These are phyloP conservation scores for Synergus laeviventris DNA, from an alignment of 2,888 invertebrate species.

Conservation along the genomic window DNA sequence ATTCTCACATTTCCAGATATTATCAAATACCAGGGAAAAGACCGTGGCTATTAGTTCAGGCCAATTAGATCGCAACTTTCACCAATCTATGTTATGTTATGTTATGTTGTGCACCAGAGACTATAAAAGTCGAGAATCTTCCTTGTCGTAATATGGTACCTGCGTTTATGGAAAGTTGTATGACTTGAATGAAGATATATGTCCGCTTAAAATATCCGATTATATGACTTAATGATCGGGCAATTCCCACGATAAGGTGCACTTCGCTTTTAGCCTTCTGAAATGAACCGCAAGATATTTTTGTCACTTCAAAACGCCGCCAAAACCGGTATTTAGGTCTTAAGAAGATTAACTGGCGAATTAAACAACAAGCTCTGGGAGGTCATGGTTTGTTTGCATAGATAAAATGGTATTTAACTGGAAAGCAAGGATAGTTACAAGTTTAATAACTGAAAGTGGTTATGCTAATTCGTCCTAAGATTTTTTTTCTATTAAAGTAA, in stretches of 20 bases:
- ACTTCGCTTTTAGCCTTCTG: conserved; percentile 8
- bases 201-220: conserved; percentile 11
- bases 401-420: conserved; percentile 1
- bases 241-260: conserved; percentile 23
- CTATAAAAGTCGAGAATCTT: conserved; percentile 37
- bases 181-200: conserved; percentile 14
- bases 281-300: conserved; percentile 10
- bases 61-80: conserved; percentile 37
- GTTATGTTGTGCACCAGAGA: not conserved
- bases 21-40: not conserved
- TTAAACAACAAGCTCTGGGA: conserved; percentile 10
- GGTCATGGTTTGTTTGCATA: conserved; percentile 21
- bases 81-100: conserved; percentile 28
- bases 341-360: conserved; percentile 25
- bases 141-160: conserved; percentile 14
- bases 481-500: not conserved
- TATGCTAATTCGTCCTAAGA: not conserved
- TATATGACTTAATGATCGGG: conserved; percentile 34
- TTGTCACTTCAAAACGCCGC: conserved; percentile 11
- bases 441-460: not conserved
- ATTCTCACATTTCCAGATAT: not conserved
- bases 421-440: not conserved
- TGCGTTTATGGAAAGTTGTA: conserved; percentile 41
- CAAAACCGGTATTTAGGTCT: conserved; percentile 17
- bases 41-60: conserved; percentile 17